Evolutionary conservation across 2,797 vertebrate genomes (phyloP).

Genomic region (Okamejei kenojei): DNA sequence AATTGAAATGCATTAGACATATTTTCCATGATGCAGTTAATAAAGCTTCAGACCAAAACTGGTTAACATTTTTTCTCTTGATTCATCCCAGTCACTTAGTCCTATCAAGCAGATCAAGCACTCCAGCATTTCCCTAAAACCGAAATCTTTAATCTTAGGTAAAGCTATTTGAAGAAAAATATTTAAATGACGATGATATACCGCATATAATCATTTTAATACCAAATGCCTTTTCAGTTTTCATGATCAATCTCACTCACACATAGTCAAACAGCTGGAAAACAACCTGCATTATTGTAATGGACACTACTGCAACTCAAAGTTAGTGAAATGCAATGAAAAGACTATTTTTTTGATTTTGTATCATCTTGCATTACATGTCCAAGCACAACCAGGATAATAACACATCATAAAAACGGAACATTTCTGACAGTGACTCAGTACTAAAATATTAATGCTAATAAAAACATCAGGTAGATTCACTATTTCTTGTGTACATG

Average conservation of each 20-base stretch:
- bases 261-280: neutral
- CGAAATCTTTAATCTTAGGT: neutral
- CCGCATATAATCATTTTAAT: neutral
- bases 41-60: neutral
- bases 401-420: conserved; percentile 20
- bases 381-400: neutral
- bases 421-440: neutral
- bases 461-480: conserved; percentile 23
- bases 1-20: neutral
- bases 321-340: neutral
- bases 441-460: conserved; percentile 28
- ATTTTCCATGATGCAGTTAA: neutral
- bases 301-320: neutral
- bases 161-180: neutral
- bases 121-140: neutral
- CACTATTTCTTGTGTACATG: conserved; percentile 13
- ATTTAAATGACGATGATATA: neutral
- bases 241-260: neutral
- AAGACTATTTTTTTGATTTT: neutral
- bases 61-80: neutral
- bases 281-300: neutral
- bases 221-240: neutral
- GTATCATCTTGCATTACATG: neutral
- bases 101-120: neutral
- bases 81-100: neutral